A percentile compares a stretch with the other conserved stretches of the same genome.
Evolutionary conservation across 2,797 vertebrate genomes (phyloP).

Genomic region (Eutrigla gurnardus): DNA sequence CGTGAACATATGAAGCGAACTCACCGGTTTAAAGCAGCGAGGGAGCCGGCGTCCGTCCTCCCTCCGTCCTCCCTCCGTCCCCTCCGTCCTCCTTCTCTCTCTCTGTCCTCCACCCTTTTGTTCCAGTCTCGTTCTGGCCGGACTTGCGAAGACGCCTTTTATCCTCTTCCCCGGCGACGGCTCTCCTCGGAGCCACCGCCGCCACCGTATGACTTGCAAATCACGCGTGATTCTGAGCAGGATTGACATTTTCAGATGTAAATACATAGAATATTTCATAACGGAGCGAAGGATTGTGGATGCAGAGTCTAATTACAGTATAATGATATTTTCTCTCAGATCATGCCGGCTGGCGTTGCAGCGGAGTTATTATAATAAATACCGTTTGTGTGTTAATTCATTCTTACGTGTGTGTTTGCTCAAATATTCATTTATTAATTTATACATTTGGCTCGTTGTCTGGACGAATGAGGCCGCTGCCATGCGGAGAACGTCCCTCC

Average conservation of each 20-base stretch:
- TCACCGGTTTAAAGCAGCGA: no score
- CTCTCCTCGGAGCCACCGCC: slow-evolving; percentile 33
- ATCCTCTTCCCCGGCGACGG: slow-evolving; percentile 66
- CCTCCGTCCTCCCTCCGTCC: no score
- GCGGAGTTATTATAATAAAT: slow-evolving; percentile 77
- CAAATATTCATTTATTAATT: slow-evolving; percentile 74
- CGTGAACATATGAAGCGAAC: no score
- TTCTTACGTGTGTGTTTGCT: slow-evolving; percentile 58
- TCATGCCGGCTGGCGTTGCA: slow-evolving; percentile 65
- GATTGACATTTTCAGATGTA: slow-evolving; percentile 79
- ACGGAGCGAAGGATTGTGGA: slow-evolving; percentile 62
- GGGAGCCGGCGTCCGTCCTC: no score
- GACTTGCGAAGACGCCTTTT: slow-evolving; percentile 73
- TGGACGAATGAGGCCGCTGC: slow-evolving; percentile 43
- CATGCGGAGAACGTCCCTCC: not conserved
- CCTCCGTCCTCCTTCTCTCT: slow-evolving; percentile 7
- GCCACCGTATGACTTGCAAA: slow-evolving; percentile 81
- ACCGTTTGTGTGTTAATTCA: slow-evolving; percentile 75
- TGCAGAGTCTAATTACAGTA: slow-evolving; percentile 75
- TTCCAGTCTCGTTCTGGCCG: slow-evolving; percentile 47
- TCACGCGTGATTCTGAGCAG: slow-evolving; percentile 71
- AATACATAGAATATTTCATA: slow-evolving; percentile 78
- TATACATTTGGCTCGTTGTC: slow-evolving; percentile 66
- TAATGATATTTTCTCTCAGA: slow-evolving; percentile 71
- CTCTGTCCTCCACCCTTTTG: slow-evolving; percentile 34